These are phyloP conservation scores for Sarcophaga caerulescens DNA, from an alignment of 2,888 invertebrate species.

Conservation along the genomic window DNA sequence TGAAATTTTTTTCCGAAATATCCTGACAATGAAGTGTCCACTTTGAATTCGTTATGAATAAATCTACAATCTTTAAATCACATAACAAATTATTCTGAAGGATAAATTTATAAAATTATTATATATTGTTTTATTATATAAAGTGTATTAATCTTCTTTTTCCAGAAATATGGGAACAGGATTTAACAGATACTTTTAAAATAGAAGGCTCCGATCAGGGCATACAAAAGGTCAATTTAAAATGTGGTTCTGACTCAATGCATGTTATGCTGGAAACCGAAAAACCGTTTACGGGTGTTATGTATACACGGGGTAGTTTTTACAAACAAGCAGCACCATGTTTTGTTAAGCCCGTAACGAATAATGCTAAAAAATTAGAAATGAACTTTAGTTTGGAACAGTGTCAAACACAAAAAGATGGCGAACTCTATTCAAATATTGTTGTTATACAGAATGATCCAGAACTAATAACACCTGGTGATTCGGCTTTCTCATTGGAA, in stretches of 20 bases:
- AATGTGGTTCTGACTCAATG: slow-evolving; percentile 84
- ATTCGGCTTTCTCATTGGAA: slow-evolving; percentile 85
- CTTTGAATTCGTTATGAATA: too few species aligned
- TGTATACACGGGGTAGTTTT: slow-evolving; percentile 85
- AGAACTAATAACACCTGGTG: slow-evolving; percentile 85
- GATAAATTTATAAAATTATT: neutral
- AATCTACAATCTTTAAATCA: too few species aligned
- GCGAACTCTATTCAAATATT: slow-evolving; percentile 84
- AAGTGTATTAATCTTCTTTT: neutral
- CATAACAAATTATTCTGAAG: neutral
- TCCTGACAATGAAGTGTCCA: too few species aligned
- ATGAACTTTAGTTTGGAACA: slow-evolving; percentile 83
- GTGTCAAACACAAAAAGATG: slow-evolving; percentile 83
- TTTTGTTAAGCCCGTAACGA: slow-evolving; percentile 82
- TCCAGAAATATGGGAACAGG: slow-evolving; percentile 81
- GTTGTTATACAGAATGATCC: slow-evolving; percentile 86
- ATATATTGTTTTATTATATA: neutral
- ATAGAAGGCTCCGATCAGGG: slow-evolving; percentile 83
- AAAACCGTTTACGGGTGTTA: slow-evolving; percentile 84
- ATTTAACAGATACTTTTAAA: slow-evolving; percentile 83
- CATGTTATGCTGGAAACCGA: slow-evolving; percentile 82
- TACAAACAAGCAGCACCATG: slow-evolving; percentile 83
- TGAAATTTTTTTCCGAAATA: too few species aligned
- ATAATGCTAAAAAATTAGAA: slow-evolving; percentile 81
- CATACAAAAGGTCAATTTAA: slow-evolving; percentile 83